A percentile compares a stretch with the other conserved stretches of the same genome.
phyloP scores from a whole-genome alignment of 2,888 invertebrate species.

The Cephus nigrinus region DNA sequence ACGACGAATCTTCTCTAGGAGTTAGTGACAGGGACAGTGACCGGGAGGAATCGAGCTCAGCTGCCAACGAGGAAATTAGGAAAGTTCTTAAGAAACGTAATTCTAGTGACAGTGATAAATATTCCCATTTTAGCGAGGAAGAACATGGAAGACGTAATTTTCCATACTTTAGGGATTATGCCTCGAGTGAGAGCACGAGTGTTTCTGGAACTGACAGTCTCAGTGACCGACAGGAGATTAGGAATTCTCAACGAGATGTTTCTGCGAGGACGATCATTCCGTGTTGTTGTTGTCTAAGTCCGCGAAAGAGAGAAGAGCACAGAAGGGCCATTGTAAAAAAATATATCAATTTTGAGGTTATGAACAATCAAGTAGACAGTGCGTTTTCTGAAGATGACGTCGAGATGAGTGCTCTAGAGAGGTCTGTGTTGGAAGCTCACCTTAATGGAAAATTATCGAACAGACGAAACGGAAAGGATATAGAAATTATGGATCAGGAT shows the following conservation, averaged over 20 bases:
- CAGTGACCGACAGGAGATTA: background rate
- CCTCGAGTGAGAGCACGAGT: background rate
- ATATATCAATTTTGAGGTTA: background rate
- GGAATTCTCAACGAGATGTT: background rate
- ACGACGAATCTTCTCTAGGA: background rate
- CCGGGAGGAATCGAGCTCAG: background rate
- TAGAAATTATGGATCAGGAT: background rate
- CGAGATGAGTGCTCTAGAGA: constrained; percentile 16
- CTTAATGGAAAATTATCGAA: background rate
- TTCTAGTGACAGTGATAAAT: constrained; percentile 5
- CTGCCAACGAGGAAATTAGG: constrained; percentile 24
- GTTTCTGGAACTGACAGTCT: background rate
- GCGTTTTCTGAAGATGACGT: constrained; percentile 10
- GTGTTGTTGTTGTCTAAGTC: background rate
- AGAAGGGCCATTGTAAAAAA: background rate
- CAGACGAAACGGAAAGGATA: background rate
- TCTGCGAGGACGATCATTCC: background rate
- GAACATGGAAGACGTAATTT: constrained; percentile 2
- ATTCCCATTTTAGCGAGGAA: background rate
- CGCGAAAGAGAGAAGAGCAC: background rate
- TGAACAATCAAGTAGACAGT: background rate
- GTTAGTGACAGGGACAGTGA: background rate
- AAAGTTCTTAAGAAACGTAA: constrained; percentile 19
- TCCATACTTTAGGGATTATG: background rate
- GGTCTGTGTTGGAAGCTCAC: background rate